phyloP scores from a whole-genome alignment of 2,797 vertebrate species.

The Scyliorhinus canicula region DNA sequence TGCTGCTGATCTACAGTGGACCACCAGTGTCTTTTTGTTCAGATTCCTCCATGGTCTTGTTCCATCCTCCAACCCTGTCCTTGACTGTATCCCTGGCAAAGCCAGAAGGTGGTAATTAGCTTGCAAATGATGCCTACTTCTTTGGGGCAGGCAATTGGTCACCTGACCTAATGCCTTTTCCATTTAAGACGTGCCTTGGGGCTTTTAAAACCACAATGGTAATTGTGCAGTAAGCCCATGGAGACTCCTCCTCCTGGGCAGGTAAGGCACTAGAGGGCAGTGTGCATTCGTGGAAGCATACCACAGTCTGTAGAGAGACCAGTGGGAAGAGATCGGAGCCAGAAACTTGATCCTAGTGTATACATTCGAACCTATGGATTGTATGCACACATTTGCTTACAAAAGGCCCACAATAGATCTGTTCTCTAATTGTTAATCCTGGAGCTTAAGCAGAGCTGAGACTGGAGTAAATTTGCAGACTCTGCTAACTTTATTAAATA shows the following conservation, averaged over 20 bases:
- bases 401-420: neutral
- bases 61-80: no score
- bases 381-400: no score
- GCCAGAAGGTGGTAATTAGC: no score
- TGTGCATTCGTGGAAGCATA: neutral
- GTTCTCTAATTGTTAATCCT: neutral
- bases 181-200: neutral
- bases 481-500: slow-evolving; percentile 4
- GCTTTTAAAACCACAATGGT: no score
- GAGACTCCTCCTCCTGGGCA: no score
- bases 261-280: no score
- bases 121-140: neutral
- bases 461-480: neutral
- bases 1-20: neutral
- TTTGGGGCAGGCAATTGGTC: neutral
- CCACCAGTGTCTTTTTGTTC: neutral
- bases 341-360: no score
- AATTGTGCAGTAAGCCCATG: no score
- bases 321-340: neutral
- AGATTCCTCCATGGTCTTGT: neutral
- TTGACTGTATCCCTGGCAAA: no score
- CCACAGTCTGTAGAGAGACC: neutral
- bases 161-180: neutral
- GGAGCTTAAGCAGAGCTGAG: neutral
- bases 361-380: no score